These are phyloP conservation scores for Magallana angulata DNA, from an alignment of 1,140 invertebrate genomes.

Conservation along the genomic window DNA sequence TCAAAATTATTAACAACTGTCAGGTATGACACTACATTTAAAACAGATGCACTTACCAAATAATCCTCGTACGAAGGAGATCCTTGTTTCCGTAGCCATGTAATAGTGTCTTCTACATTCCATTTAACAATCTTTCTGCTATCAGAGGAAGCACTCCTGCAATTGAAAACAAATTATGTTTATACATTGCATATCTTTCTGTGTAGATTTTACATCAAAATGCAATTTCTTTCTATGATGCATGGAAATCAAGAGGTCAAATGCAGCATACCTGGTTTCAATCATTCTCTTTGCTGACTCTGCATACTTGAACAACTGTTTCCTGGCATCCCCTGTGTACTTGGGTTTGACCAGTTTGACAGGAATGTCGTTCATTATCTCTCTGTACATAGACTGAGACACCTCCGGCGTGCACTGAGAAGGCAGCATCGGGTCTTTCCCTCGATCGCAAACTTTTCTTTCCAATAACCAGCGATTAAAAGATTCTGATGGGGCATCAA, in stretches of 20 bases:
- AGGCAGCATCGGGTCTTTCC: constrained; percentile 90
- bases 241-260: too few relatives aligned
- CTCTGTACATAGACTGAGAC: constrained; percentile 95
- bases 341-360: constrained; percentile 96
- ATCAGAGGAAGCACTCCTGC: constrained; percentile 88
- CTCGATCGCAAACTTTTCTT: constrained; percentile 91
- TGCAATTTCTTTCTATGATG: background rate
- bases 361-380: constrained; percentile 99
- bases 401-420: constrained; percentile 95
- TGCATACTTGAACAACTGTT: constrained; percentile 95
- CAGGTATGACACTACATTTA: background rate
- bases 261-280: constrained; percentile 85
- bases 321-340: constrained; percentile 96
- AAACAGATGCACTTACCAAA: constrained; percentile 68
- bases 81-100: constrained; percentile 95
- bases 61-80: constrained; percentile 96
- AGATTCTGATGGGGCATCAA: constrained; percentile 96
- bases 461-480: constrained; percentile 98
- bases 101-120: constrained; percentile 98
- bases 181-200: background rate
- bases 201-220: background rate
- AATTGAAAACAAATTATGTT: constrained; percentile 20
- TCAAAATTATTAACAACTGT: too few relatives aligned
- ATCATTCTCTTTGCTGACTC: constrained; percentile 98
- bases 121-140: constrained; percentile 98